Conservation (phyloP, 2,113 vertebrate species). For the Emydura subglobosa region DNA sequence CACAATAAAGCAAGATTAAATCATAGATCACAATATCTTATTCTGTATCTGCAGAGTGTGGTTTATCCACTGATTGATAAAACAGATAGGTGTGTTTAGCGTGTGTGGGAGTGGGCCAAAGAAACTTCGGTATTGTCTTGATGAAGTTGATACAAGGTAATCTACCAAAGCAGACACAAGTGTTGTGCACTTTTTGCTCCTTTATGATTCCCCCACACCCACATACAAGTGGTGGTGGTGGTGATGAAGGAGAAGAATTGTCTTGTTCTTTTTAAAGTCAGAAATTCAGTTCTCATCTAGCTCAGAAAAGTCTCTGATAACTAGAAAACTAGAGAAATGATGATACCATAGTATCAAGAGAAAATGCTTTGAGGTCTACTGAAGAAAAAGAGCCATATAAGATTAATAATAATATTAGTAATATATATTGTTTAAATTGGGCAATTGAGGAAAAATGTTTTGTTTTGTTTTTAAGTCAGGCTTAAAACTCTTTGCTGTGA, state of each 20-base stretch:
- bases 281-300: not conserved
- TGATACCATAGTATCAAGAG: not conserved
- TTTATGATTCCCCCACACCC: not conserved
- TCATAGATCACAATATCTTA: not conserved
- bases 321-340: not conserved
- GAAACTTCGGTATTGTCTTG: not conserved
- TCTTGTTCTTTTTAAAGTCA: not conserved
- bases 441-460: not conserved
- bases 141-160: not conserved
- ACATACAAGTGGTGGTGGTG: not conserved
- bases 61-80: not conserved
- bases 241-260: not conserved
- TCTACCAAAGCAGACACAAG: not conserved
- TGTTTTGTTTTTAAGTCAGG: not conserved
- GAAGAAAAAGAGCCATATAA: rapidly evolving
- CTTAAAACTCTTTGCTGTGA: not conserved
- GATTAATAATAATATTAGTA: not conserved
- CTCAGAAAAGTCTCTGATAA: not conserved
- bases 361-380: not conserved
- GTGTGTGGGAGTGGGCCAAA: not conserved
- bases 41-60: not conserved
- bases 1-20: not conserved
- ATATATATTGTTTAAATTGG: not conserved
- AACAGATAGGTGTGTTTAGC: not conserved
- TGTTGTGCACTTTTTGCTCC: not conserved